Evolutionary conservation across 2,113 vertebrate genomes (phyloP).

Genomic region (Helogale parvula): DNA sequence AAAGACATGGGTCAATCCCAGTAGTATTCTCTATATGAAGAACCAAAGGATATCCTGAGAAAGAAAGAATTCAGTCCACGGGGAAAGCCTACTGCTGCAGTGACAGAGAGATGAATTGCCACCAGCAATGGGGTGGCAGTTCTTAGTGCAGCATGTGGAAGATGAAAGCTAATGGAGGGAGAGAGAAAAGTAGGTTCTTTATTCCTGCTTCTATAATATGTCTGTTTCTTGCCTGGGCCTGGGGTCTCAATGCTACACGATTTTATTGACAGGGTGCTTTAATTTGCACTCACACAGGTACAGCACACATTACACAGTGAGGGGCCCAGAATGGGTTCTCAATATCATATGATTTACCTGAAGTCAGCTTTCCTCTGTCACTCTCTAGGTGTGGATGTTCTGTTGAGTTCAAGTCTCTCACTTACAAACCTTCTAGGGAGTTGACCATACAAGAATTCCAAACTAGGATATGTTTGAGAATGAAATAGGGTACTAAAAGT

Average conservation of each 20-base stretch:
- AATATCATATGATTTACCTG: neutral
- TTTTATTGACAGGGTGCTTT: neutral
- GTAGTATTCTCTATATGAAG: neutral
- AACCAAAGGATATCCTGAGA: neutral
- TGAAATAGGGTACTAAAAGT: neutral
- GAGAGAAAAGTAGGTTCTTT: neutral
- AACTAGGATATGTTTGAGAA: neutral
- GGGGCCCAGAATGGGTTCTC: neutral
- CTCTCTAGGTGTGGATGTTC: neutral
- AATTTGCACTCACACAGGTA: neutral
- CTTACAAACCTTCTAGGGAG: neutral
- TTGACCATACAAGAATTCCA: neutral
- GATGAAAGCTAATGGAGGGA: no score
- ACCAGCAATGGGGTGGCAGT: no score
- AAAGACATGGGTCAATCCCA: neutral
- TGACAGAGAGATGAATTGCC: neutral
- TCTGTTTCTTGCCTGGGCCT: neutral
- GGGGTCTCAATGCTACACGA: neutral
- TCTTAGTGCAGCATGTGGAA: neutral
- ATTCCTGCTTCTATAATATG: neutral
- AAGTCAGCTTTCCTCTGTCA: neutral
- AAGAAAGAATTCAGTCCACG: neutral
- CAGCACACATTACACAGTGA: neutral
- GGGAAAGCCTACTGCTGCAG: neutral
- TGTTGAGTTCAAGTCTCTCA: neutral